A percentile compares a stretch with the other conserved stretches of the same genome.
Conservation (phyloP, 2,113 vertebrate genomes). For the Carollia perspicillata region DNA sequence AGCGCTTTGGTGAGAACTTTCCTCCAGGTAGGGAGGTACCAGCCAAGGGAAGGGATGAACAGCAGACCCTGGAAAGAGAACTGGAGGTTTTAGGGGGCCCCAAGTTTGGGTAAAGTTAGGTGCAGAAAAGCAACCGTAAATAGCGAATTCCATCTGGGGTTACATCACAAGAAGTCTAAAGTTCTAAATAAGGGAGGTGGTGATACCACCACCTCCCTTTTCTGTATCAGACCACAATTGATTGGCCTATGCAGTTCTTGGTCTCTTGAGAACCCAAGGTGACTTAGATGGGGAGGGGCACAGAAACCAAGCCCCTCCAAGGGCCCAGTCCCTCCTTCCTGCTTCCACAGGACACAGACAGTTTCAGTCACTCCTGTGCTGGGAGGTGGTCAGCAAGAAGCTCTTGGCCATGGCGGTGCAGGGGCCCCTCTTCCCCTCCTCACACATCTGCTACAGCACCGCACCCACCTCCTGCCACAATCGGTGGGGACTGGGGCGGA, state of each 20-base stretch:
- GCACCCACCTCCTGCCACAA: slow-evolving; percentile 85
- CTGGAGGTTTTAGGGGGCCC: neutral
- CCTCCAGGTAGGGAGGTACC: neutral
- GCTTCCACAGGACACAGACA: slow-evolving; percentile 85
- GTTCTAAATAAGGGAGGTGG: neutral
- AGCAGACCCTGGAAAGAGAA: neutral
- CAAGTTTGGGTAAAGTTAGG: neutral
- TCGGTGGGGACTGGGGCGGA: slow-evolving; percentile 63
- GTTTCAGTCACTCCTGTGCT: slow-evolving; percentile 90
- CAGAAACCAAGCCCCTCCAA: neutral
- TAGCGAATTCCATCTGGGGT: neutral
- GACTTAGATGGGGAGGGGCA: neutral
- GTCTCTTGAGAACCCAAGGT: neutral
- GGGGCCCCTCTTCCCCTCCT: slow-evolving; percentile 90
- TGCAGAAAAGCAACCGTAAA: neutral
- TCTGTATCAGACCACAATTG: neutral
- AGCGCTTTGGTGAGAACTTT: slow-evolving; percentile 88
- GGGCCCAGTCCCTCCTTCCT: neutral
- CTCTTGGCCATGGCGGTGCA: slow-evolving; percentile 93
- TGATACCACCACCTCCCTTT: neutral
- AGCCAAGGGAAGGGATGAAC: neutral
- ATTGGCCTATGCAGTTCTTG: neutral
- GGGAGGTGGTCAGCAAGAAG: slow-evolving; percentile 95
- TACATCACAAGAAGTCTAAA: neutral
- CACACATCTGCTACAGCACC: slow-evolving; percentile 91